phyloP scores from a whole-genome alignment of 2,113 vertebrate species.

The Trichechus manatus region DNA sequence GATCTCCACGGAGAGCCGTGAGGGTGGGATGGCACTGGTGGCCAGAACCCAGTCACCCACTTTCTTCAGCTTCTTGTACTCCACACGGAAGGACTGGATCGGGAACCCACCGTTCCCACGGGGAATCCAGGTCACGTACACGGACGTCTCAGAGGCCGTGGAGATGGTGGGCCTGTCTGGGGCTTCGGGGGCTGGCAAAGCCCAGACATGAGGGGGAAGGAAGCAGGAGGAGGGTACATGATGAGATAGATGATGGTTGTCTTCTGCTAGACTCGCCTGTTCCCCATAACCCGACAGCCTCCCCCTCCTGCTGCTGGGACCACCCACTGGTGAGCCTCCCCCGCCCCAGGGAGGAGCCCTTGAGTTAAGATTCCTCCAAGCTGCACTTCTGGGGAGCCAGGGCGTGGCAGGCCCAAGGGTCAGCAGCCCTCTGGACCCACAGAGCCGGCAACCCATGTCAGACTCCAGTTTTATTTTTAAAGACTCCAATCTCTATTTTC shows the following conservation, averaged over 20 bases:
- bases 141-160: slow-evolving; percentile 96
- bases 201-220: not conserved
- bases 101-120: slow-evolving; percentile 97
- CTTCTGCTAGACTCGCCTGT: accelerated
- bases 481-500: not conserved
- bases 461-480: not conserved
- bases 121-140: slow-evolving; percentile 98
- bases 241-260: not conserved
- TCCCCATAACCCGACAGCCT: accelerated
- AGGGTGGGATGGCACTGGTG: slow-evolving; percentile 96
- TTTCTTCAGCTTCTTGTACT: slow-evolving; percentile 96
- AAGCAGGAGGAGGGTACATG: accelerated
- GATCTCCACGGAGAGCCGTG: slow-evolving; percentile 97
- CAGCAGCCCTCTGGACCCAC: not conserved
- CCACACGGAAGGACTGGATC: slow-evolving; percentile 97
- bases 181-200: slow-evolving; percentile 94
- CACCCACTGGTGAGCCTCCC: not conserved
- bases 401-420: not conserved
- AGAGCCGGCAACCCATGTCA: not conserved
- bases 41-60: slow-evolving; percentile 95
- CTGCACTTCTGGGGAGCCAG: not conserved
- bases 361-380: not conserved
- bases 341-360: not conserved
- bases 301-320: not conserved
- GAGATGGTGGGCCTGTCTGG: slow-evolving; percentile 98